Conservation (phyloP, 2,888 invertebrate genomes). For the Acrocyrtus sp. region DNA sequence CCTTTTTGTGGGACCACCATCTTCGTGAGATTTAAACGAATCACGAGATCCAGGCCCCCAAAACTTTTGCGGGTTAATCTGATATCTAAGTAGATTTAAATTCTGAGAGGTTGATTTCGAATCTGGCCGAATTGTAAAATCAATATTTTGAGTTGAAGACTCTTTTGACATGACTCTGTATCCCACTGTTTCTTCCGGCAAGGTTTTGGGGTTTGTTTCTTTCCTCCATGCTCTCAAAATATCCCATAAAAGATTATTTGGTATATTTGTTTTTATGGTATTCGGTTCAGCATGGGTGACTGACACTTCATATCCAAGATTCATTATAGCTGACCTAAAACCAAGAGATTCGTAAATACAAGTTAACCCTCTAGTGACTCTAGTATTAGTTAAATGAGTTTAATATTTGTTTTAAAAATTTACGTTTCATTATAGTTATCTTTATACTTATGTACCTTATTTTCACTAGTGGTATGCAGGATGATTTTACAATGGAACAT, state of each 20-base stretch:
- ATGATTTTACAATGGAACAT: conserved; percentile 77
- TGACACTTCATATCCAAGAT: conserved; percentile 91
- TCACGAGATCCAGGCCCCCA: conserved; percentile 92
- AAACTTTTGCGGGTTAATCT: conserved; percentile 83
- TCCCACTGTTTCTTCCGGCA: conserved; percentile 67
- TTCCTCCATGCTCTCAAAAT: conserved; percentile 83
- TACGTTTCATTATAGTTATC: no score
- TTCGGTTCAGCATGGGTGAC: conserved; percentile 88
- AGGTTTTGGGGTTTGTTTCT: conserved; percentile 74
- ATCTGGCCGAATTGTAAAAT: conserved; percentile 72
- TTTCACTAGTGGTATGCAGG: conserved; percentile 76
- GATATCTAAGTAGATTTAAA: conserved; percentile 80
- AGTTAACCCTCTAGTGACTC: no score
- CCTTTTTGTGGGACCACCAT: conserved; percentile 42
- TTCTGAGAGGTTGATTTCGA: conserved; percentile 85
- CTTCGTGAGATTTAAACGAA: conserved; percentile 41
- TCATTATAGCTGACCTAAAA: conserved; percentile 86
- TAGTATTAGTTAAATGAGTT: no score
- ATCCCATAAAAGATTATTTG: conserved; percentile 89
- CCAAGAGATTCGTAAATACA: neutral
- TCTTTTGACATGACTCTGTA: conserved; percentile 43
- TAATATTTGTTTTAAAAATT: neutral
- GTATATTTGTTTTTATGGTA: conserved; percentile 94
- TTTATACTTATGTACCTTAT: no score
- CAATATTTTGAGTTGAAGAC: conserved; percentile 67